These are phyloP conservation scores for Psittacula derbiana DNA, from an alignment of 2,797 vertebrate genomes.

Conservation along the genomic window DNA sequence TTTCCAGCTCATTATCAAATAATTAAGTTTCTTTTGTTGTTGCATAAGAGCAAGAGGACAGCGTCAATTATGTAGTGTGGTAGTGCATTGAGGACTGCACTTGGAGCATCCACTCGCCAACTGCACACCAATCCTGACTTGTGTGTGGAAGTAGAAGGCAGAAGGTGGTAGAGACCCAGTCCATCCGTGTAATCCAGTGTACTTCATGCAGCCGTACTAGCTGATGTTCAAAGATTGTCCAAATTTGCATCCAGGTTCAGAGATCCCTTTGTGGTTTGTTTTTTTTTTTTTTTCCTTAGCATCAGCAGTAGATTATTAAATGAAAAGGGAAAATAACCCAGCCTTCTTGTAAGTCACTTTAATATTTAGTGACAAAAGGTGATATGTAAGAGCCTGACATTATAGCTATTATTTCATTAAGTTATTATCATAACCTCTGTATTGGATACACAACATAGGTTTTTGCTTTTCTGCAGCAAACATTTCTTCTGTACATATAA, in stretches of 20 bases:
- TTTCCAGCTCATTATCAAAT: background rate
- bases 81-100: no score
- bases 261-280: fast-evolving
- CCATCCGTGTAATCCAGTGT: background rate
- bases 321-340: background rate
- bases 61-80: background rate
- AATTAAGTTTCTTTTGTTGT: background rate
- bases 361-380: background rate
- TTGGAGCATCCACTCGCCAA: background rate
- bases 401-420: background rate
- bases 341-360: background rate
- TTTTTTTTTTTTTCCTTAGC: background rate
- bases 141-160: fast-evolving
- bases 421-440: background rate
- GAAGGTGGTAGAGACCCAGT: background rate
- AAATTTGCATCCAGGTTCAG: background rate
- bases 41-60: background rate
- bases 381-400: background rate
- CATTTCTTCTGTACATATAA: conserved; percentile 1
- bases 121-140: background rate
- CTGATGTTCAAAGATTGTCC: background rate
- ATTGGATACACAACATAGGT: background rate
- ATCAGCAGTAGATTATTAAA: background rate
- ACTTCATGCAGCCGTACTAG: background rate
- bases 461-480: conserved; percentile 13